These are phyloP conservation scores for Propithecus coquereli DNA, from an alignment of 2,113 vertebrate genomes.

Conservation along the genomic window DNA sequence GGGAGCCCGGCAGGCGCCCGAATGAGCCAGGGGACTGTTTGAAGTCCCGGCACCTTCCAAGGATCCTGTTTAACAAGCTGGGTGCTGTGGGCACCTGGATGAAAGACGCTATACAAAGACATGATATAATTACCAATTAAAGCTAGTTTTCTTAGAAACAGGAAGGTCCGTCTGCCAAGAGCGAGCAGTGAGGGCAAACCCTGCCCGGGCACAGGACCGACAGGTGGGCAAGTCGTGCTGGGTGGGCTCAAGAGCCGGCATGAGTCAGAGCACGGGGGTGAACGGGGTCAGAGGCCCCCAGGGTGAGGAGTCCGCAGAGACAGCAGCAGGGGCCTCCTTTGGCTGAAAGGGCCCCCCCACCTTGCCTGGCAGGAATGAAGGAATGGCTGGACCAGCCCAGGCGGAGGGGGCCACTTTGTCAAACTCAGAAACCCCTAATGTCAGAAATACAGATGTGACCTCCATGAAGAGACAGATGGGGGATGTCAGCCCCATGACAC, in stretches of 20 bases:
- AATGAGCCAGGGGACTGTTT: slow-evolving; percentile 17
- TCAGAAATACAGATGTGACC: too few relatives aligned
- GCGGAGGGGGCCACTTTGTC: background rate
- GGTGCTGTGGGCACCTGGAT: slow-evolving; percentile 13
- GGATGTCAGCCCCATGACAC: background rate
- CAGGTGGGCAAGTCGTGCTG: background rate
- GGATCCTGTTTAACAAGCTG: slow-evolving; percentile 25
- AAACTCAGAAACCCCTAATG: background rate
- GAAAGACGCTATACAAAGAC: slow-evolving; percentile 38
- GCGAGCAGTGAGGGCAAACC: background rate
- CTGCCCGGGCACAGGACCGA: background rate
- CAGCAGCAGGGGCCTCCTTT: background rate
- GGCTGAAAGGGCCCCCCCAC: background rate
- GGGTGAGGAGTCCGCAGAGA: background rate
- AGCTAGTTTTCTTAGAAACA: slow-evolving; percentile 62
- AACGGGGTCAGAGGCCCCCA: background rate
- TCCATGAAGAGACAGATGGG: background rate
- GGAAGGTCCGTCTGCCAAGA: slow-evolving; percentile 54
- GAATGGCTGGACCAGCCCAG: background rate
- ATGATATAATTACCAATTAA: slow-evolving; percentile 56
- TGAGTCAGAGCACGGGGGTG: background rate
- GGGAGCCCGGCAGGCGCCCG: slow-evolving; percentile 43
- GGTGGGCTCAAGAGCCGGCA: slow-evolving; percentile 2
- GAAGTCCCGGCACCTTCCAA: slow-evolving; percentile 54
- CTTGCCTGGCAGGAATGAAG: background rate